Evolutionary conservation across 2,888 invertebrate genomes (phyloP), one percentile per base, ranked within the genome.

Genomic region (Hydraecia micacea): DNA sequence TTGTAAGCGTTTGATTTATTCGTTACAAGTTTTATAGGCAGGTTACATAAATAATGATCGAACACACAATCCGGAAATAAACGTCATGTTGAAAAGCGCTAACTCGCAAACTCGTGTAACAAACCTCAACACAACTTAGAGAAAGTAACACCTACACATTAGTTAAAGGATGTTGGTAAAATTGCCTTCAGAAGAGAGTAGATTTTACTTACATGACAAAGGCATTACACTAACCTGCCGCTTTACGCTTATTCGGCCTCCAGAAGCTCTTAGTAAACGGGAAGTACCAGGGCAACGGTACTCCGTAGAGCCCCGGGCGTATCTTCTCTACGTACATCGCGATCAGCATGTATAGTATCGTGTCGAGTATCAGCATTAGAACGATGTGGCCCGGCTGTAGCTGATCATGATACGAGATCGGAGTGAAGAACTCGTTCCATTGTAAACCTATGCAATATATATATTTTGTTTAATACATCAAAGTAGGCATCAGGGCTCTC

Each of bases 271-370:
- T 95, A 1, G 97, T 97, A 71, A 98, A 97, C 0, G 98, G 98
- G 91, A 99, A 99, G 91, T 99, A 98, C 98, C 98, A 99, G 13
- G 98, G 98, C 80, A 98, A 97, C 0, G 98, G 98, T 0, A 99
- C 98, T 4, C 99, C 99, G 92, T 98, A 99, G 78, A 98, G 97
- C 6, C 99, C 99, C 0, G 99, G 99, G 81, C 98, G 97, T 71
- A 99, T 97, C 84, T 98, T 98, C 94, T 99, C 99, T 49, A 99
- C 97, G 91, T 99, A 99, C 94, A 99, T 97, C 0, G 99, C 98
- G 42, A 99, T 95, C 11, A 98, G 77, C 91, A 98, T 97, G 92
- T 99, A 99, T 0, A 99, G 83, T 49, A 98, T 86, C 0, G 97
- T 94, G 90, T 98, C 98, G 0, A 98, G 87, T 72, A 98, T 92